A percentile compares a stretch with the other conserved stretches of the same genome.
Evolutionary conservation across 2,797 vertebrate species (phyloP).

Genomic region (Podarcis siculus): DNA sequence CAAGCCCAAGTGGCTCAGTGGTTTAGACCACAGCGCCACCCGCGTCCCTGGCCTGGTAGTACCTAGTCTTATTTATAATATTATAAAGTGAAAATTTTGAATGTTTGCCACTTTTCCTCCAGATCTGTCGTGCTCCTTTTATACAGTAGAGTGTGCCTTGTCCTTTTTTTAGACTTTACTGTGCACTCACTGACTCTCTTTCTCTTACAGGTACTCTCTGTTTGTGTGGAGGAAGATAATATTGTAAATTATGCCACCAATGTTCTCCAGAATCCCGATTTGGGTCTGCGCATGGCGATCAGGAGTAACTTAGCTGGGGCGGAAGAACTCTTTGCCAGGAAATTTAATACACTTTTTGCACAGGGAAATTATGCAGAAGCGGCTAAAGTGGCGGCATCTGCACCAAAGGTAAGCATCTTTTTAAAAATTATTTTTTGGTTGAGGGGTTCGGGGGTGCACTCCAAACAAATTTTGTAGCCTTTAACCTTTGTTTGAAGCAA

Average conservation of each 20-base stretch:
- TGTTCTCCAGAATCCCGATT: slow-evolving; percentile 92
- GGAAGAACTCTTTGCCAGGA: slow-evolving; percentile 91
- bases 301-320: slow-evolving; percentile 91
- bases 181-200: slow-evolving; percentile 41
- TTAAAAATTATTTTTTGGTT: neutral
- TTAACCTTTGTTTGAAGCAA: neutral
- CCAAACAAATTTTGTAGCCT: neutral
- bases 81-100: neutral
- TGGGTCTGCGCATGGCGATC: slow-evolving; percentile 90
- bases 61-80: neutral
- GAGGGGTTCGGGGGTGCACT: neutral
- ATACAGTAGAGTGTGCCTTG: neutral
- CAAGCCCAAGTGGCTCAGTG: no score
- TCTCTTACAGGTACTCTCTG: slow-evolving; percentile 86
- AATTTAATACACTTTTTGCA: slow-evolving; percentile 91
- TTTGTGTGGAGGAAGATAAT: slow-evolving; percentile 95
- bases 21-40: no score
- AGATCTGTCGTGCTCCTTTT: neutral
- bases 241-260: slow-evolving; percentile 91
- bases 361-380: slow-evolving; percentile 92
- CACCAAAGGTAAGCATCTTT: slow-evolving; percentile 86
- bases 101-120: neutral
- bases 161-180: neutral
- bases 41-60: neutral
- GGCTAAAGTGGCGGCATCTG: slow-evolving; percentile 90